Evolutionary conservation across 2,888 invertebrate genomes (phyloP), one percentile per base, ranked within the genome.

Genomic region (Agrotis segetum): DNA sequence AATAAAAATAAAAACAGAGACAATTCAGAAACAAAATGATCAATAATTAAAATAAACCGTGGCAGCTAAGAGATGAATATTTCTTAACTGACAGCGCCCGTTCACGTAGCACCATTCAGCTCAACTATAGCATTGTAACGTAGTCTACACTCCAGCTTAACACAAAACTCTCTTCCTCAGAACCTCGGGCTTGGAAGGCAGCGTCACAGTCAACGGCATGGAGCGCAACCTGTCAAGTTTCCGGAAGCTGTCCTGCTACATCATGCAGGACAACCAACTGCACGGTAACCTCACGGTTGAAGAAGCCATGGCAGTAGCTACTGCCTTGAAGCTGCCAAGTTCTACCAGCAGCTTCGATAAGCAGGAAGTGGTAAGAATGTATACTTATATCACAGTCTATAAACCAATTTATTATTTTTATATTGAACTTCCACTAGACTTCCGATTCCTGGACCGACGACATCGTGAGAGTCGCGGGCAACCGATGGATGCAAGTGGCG

Each of bases 241-340:
- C 96, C 97, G 99, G 74, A 99, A 99, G 95, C 96, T 99, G 83
- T 99, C 99, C 0, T 99, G 99, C 88, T 99, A 99, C 95, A 99
- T 99, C 92, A 99, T 99, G 99, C 99, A 99, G 93, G 98, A 99
- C 91, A 99, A 99, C 94, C 98, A 98, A 92, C 96, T 99, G 58
- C 98, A 99, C 88, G 98, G 98, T 0, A 99, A 99, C 96, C 96
- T 99, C 82, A 98, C 99, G 0, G 99, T 99, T 4, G 98, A 98
- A 88, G 99, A 99, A 94, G 98, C 99, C 46, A 99, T 99, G 99
- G 97, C 97, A 84, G 99, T 99, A 49, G 99, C 99, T 11, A 98
- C 99, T 2, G 98, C 98, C 84, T 96, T 99, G 58, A 99, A 99
- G 92, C 97, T 99, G 72, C 98, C 98, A 61, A 97, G 96, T 62